A percentile compares a stretch with the other conserved stretches of the same genome.
Evolutionary conservation across 1,140 invertebrate genomes (phyloP).

Genomic region (Metaphire vulgaris): DNA sequence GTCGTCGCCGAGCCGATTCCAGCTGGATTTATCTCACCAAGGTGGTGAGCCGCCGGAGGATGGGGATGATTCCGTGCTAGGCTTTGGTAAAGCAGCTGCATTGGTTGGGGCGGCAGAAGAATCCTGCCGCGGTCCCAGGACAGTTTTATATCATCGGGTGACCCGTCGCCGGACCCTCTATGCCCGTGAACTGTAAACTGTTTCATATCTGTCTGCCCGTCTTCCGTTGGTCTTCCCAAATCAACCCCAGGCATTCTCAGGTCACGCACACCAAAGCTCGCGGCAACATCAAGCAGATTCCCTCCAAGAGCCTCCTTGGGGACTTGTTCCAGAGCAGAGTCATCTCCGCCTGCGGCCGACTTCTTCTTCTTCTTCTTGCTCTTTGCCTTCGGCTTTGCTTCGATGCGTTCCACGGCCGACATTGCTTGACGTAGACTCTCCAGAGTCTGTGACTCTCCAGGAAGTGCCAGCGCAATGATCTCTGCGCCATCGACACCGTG

Average conservation of each 20-base stretch:
- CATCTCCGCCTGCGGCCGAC: background rate
- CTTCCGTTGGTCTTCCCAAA: background rate
- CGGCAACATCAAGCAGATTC: slow-evolving; percentile 4
- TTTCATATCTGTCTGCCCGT: slow-evolving; percentile 1
- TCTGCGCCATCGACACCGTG: slow-evolving; percentile 14
- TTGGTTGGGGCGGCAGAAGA: slow-evolving; percentile 11
- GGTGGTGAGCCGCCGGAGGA: background rate
- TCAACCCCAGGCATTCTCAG: slow-evolving; percentile 12
- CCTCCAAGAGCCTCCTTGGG: background rate
- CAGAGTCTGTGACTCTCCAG: background rate
- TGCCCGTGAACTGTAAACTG: background rate
- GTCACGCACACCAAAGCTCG: slow-evolving; percentile 12
- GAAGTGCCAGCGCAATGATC: background rate
- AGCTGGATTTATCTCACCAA: background rate
- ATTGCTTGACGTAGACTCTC: background rate
- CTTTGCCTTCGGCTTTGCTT: background rate
- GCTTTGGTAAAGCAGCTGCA: slow-evolving; percentile 16
- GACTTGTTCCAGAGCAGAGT: background rate
- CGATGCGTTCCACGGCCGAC: background rate
- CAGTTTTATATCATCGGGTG: background rate
- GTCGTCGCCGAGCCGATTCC: background rate
- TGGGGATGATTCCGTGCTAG: background rate
- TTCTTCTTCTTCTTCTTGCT: background rate
- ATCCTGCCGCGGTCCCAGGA: background rate
- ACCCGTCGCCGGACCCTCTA: background rate